Evolutionary conservation across 2,797 vertebrate genomes (phyloP).

Genomic region (Coendou prehensilis): DNA sequence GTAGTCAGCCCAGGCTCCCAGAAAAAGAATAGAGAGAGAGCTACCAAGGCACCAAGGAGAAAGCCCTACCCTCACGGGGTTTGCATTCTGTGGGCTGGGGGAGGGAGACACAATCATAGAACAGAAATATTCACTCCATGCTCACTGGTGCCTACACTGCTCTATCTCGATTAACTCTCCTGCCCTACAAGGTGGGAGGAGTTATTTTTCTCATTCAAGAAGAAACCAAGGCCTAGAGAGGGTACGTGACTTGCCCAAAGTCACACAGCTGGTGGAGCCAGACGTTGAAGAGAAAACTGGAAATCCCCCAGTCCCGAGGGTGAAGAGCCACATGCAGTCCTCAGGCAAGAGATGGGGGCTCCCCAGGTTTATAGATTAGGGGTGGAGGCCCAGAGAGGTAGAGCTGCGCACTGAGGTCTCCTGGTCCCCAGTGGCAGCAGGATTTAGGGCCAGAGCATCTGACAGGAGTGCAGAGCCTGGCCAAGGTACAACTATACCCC

Average conservation of each 20-base stretch:
- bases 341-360: neutral
- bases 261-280: constrained; percentile 19
- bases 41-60: neutral
- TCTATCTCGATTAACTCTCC: neutral
- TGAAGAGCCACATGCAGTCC: neutral
- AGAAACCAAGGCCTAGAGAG: neutral
- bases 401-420: neutral
- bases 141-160: neutral
- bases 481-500: neutral
- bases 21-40: neutral
- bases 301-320: neutral
- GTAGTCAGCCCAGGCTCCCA: neutral
- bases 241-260: neutral
- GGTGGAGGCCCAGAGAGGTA: constrained; percentile 70
- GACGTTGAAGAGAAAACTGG: neutral
- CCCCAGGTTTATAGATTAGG: neutral
- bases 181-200: neutral
- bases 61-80: neutral
- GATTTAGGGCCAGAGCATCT: neutral
- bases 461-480: neutral
- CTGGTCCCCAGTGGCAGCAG: neutral
- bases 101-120: neutral
- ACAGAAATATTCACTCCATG: neutral
- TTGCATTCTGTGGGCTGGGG: neutral
- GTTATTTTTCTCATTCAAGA: neutral